These are phyloP conservation scores for Amphiprion ocellaris DNA, from an alignment of 2,113 vertebrate genomes.

Conservation along the genomic window DNA sequence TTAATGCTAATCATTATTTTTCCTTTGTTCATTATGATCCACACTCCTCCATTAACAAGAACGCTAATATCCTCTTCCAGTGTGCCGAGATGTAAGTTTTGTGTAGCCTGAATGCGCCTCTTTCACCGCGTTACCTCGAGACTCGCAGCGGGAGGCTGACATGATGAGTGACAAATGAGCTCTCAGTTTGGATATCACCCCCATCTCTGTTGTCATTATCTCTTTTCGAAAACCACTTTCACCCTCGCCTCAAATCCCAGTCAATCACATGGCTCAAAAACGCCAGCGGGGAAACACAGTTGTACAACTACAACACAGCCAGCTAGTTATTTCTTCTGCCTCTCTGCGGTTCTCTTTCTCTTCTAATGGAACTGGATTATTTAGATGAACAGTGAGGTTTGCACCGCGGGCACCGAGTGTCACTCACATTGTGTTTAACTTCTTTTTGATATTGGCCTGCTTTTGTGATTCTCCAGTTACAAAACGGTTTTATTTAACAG, in stretches of 20 bases:
- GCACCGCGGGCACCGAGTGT: background rate
- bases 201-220: slow-evolving; percentile 60
- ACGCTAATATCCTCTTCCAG: slow-evolving; percentile 53
- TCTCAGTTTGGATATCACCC: slow-evolving; percentile 38
- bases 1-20: slow-evolving; percentile 80
- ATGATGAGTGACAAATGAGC: slow-evolving; percentile 58
- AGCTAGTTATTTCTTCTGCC: slow-evolving; percentile 11
- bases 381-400: slow-evolving; percentile 15
- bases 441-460: slow-evolving; percentile 3
- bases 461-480: slow-evolving; percentile 1
- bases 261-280: slow-evolving; percentile 47
- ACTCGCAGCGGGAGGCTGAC: slow-evolving; percentile 51
- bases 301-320: slow-evolving; percentile 17
- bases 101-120: slow-evolving; percentile 39
- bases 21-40: slow-evolving; percentile 74
- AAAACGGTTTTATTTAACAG: background rate
- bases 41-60: slow-evolving; percentile 66
- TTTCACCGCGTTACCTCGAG: slow-evolving; percentile 31
- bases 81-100: slow-evolving; percentile 25
- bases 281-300: background rate
- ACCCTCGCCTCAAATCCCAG: slow-evolving; percentile 40
- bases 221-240: slow-evolving; percentile 40
- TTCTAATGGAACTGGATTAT: slow-evolving; percentile 43
- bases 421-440: slow-evolving; percentile 15
- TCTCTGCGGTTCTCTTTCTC: slow-evolving; percentile 3